A percentile compares a stretch with the other conserved stretches of the same genome.
phyloP scores from a whole-genome alignment of 2,113 vertebrate species.

The Copsychus sechellarum region DNA sequence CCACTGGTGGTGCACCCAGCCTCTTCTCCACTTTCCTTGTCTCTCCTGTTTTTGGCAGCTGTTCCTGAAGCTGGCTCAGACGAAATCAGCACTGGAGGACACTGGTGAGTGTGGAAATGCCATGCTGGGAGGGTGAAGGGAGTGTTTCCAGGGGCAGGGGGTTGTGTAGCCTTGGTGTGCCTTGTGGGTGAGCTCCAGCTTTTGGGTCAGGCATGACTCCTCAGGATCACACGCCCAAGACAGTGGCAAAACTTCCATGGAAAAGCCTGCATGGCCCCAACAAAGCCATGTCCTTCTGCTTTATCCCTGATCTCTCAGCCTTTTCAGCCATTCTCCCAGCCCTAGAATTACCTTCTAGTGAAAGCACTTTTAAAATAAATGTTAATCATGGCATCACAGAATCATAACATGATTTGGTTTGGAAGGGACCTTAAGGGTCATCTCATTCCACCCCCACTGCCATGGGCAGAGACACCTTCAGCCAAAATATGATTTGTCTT shows the following conservation, averaged over 20 bases:
- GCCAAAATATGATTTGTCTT: not conserved
- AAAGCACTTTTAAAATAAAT: not conserved
- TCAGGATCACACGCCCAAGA: rapidly evolving
- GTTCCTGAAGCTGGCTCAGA: constrained; percentile 86
- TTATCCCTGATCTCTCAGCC: not conserved
- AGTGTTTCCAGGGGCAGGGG: rapidly evolving
- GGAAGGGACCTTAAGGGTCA: not conserved
- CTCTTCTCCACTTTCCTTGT: not conserved
- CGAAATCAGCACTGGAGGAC: constrained; percentile 87
- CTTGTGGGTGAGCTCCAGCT: not conserved
- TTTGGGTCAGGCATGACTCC: not conserved
- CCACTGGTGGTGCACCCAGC: rapidly evolving
- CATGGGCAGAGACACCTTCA: not conserved
- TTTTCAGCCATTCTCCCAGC: not conserved
- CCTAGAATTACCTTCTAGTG: not conserved
- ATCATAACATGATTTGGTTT: not conserved
- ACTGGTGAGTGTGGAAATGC: constrained; percentile 76
- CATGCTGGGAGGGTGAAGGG: rapidly evolving
- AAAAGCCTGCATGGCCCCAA: not conserved
- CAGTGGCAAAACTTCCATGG: not conserved
- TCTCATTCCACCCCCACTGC: not conserved
- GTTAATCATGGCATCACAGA: not conserved
- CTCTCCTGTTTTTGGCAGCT: constrained; percentile 72
- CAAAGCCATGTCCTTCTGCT: not conserved
- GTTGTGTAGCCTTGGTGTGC: rapidly evolving